Evolutionary conservation across 2,888 invertebrate species (phyloP), one percentile per base, ranked within the genome.

Genomic region (Cephus pulcher): DNA sequence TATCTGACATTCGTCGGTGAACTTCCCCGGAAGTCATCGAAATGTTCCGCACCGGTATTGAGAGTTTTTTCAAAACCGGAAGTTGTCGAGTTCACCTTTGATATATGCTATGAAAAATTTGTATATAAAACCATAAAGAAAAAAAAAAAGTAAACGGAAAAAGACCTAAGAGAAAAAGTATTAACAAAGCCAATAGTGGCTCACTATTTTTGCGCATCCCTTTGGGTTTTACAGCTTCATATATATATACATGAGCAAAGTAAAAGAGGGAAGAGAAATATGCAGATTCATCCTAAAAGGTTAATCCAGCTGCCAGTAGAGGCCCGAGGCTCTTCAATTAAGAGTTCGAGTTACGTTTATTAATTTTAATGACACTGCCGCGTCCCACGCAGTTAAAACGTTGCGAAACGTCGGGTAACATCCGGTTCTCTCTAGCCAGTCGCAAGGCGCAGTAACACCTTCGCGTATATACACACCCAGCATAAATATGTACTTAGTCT

Each of bases 401-500:
- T 70, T 56, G 73, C 78, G 77, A 78, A 74, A 79, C 77, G 56
- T 15, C 56, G 9, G 9, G 56, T 56, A 56, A 23, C 71, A 34
- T 71, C 32, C 34, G 32, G 30, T 71, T 71, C 71, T 71, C 32
- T 34, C 32, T 34, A 33, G 15, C 30, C 32, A 34, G 34, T 34
- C 34, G 32, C 71, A 34, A 33, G 32, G 71, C 71, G 71, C 71
- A 34, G 32, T 33, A 71, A 34, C 71, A 32, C 34, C 71, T 32
- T 71, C 30, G 71, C 23, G 32, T 71, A 56, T 56, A 56, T 56
- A 56, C 56, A 56, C 56, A 56, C 6, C 56, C 56, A 56, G 56
- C 86, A 84, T 86, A 87, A 87, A 87, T 86, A 84, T 84, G 84
- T 86, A 87, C 85, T 86, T 85, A 87, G 83, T 80, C 79, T 74